Percentiles rank a stretch among this genome's conserved stretches.
phyloP scores from a whole-genome alignment of 2,888 invertebrate genomes.

The Aspidapion aeneum region DNA sequence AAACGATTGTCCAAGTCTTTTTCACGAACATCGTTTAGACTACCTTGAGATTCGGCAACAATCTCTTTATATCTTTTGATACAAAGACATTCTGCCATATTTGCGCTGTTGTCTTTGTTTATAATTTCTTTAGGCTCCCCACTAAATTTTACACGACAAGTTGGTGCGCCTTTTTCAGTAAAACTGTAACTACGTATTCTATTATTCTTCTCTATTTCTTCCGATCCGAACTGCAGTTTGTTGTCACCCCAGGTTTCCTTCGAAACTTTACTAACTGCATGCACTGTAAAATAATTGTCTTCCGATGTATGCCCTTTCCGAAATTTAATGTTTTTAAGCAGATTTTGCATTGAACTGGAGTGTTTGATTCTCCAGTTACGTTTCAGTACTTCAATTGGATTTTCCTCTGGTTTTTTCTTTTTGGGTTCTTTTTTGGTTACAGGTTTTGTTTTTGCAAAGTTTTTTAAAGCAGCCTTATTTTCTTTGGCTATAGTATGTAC shows the following conservation, averaged over 20 bases:
- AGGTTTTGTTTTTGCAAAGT: constrained; percentile 10
- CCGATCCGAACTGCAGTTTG: constrained; percentile 7
- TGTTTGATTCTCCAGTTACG: constrained; percentile 45
- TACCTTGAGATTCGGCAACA: background rate
- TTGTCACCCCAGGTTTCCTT: constrained; percentile 2
- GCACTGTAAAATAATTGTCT: constrained; percentile 46
- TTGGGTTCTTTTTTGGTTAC: constrained; percentile 10
- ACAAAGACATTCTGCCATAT: background rate
- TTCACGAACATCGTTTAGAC: background rate
- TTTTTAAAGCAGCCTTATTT: background rate
- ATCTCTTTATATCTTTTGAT: background rate
- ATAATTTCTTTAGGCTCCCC: no score
- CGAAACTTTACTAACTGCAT: constrained; percentile 35
- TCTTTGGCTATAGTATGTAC: background rate
- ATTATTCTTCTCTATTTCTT: constrained; percentile 1
- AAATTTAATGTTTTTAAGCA: constrained; percentile 30
- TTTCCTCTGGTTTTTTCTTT: constrained; percentile 30
- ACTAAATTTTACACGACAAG: no score
- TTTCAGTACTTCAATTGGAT: constrained; percentile 37
- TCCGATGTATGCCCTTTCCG: constrained; percentile 15
- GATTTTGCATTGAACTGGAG: constrained; percentile 45
- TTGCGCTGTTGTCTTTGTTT: no score
- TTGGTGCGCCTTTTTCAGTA: background rate
- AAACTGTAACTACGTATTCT: background rate
- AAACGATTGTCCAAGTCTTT: background rate